Percentiles rank a stretch among this genome's conserved stretches.
Conservation (phyloP, 1,140 invertebrate species). For the Goniozus legneri region DNA sequence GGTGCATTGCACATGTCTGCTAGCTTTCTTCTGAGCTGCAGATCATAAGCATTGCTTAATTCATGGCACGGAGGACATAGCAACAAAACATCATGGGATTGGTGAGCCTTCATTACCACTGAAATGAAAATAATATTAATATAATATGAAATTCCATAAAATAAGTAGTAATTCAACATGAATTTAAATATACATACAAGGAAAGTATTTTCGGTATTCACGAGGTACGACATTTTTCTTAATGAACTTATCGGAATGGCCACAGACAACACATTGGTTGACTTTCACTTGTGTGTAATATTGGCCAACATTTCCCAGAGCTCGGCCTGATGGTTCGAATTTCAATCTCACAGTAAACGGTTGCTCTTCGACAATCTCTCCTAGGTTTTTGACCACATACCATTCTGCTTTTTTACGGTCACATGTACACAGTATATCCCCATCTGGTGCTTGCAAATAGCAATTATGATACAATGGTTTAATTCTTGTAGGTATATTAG, state of each 20-base stretch:
- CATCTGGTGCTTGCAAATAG: constrained; percentile 74
- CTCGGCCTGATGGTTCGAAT: constrained; percentile 79
- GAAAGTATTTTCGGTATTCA: constrained; percentile 82
- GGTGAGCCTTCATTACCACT: constrained; percentile 77
- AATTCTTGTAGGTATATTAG: constrained; percentile 51
- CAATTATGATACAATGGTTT: constrained; percentile 80
- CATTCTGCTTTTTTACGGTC: constrained; percentile 78
- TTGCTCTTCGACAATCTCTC: constrained; percentile 60
- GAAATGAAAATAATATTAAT: constrained; percentile 29
- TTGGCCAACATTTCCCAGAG: constrained; percentile 64
- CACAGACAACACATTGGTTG: constrained; percentile 85
- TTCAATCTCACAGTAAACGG: constrained; percentile 71
- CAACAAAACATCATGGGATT: constrained; percentile 78
- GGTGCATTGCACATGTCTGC: constrained; percentile 66
- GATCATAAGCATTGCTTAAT: constrained; percentile 67
- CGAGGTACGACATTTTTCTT: constrained; percentile 80
- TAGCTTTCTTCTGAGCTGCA: constrained; percentile 60
- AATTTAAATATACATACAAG: constrained; percentile 52
- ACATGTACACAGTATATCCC: constrained; percentile 74
- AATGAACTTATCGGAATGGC: constrained; percentile 65
- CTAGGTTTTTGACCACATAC: constrained; percentile 71
- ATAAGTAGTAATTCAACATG: background rate
- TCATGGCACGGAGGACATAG: constrained; percentile 74
- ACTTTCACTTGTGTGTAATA: constrained; percentile 74
- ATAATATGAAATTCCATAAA: constrained; percentile 3